Percentiles rank a stretch among this genome's conserved stretches.
These are phyloP conservation scores for Galerucella calmariensis DNA, from an alignment of 2,888 invertebrate species.

Conservation along the genomic window DNA sequence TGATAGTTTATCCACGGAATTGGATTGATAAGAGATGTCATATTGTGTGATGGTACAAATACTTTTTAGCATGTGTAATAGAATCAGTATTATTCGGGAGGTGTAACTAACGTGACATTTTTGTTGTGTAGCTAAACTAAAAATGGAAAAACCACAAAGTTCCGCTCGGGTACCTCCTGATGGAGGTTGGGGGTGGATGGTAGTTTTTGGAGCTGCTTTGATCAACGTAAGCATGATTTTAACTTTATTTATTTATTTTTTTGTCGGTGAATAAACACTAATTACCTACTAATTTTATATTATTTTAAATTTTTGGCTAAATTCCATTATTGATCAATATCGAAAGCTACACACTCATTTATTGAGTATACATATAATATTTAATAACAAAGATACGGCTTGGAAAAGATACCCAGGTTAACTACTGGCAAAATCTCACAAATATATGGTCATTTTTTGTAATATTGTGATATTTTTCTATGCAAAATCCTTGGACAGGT, in stretches of 20 bases:
- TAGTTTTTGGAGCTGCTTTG: constrained; percentile 95
- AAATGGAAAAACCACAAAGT: constrained; percentile 15
- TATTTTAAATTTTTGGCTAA: no score
- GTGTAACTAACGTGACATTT: constrained; percentile 26
- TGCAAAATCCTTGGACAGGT: no score
- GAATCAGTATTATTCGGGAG: constrained; percentile 17
- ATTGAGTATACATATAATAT: no score
- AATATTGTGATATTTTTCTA: no score
- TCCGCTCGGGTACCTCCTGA: constrained; percentile 74
- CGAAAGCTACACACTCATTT: no score
- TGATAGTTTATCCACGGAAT: constrained; percentile 10
- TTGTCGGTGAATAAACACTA: no score
- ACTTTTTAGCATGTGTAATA: constrained; percentile 1
- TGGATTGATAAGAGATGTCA: constrained; percentile 13
- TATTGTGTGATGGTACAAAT: constrained; percentile 1
- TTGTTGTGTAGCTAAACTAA: constrained; percentile 5
- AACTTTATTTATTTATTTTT: background rate
- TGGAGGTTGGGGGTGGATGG: constrained; percentile 96
- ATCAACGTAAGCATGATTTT: constrained; percentile 84
- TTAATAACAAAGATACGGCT: no score
- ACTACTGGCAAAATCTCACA: no score
- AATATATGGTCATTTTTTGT: no score
- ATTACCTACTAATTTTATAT: no score
- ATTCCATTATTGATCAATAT: no score
- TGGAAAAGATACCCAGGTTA: no score